Evolutionary conservation across 2,888 invertebrate genomes (phyloP).

Genomic region (Acleris emargana): DNA sequence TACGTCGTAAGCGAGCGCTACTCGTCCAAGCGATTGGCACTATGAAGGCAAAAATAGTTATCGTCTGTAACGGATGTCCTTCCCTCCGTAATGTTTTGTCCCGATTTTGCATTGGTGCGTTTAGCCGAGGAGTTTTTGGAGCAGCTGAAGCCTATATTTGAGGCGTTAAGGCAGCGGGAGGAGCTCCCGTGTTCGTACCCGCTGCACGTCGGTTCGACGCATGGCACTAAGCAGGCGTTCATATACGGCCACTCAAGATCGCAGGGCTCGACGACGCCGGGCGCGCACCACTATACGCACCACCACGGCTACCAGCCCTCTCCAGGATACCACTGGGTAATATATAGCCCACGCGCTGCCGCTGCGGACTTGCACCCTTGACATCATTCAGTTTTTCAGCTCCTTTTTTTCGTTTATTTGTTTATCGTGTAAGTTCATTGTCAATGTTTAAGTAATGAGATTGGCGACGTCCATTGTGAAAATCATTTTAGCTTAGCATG

Average conservation of each 20-base stretch:
- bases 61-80: slow-evolving; percentile 54
- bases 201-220: slow-evolving; percentile 90
- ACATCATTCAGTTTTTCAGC: slow-evolving; percentile 55
- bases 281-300: slow-evolving; percentile 85
- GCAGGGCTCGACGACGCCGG: slow-evolving; percentile 86
- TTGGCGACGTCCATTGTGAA: slow-evolving; percentile 42
- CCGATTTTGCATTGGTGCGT: slow-evolving; percentile 79
- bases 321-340: slow-evolving; percentile 91
- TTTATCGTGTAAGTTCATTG: slow-evolving; percentile 55
- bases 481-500: slow-evolving; percentile 66
- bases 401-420: slow-evolving; percentile 55
- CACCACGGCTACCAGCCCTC: slow-evolving; percentile 88
- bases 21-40: slow-evolving; percentile 78
- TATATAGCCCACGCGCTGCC: slow-evolving; percentile 71
- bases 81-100: slow-evolving; percentile 70
- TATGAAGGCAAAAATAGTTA: slow-evolving; percentile 69
- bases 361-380: slow-evolving; percentile 53
- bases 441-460: slow-evolving; percentile 59
- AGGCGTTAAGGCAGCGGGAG: slow-evolving; percentile 95
- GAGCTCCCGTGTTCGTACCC: slow-evolving; percentile 96
- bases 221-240: slow-evolving; percentile 85
- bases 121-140: slow-evolving; percentile 97
- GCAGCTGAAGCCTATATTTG: slow-evolving; percentile 98
- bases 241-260: slow-evolving; percentile 86
- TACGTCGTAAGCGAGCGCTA: slow-evolving; percentile 59